Evolutionary conservation across 2,113 vertebrate species (phyloP), one percentile per base, ranked within the genome.

Genomic region (Euleptes europaea): DNA sequence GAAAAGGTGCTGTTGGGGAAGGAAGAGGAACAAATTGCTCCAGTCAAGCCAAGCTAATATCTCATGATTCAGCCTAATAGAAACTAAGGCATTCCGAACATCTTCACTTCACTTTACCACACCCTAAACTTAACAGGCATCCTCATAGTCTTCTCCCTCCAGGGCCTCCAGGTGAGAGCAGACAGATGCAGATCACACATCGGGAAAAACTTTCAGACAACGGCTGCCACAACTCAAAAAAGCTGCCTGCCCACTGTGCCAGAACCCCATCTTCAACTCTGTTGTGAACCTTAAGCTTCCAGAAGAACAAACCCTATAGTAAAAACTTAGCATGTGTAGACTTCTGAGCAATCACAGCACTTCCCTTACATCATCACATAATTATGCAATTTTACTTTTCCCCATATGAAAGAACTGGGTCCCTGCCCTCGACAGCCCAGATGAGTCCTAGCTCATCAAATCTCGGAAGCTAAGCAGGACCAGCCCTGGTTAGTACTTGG

Each of bases 111-210:
- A 51, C 82, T 90, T 85, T 79, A 90, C 88, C 88, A 65, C 82
- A 83, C 88, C 90, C 72, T 76, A 82, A 42, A 78, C 60, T 74
- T 57, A 0, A 9, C 49, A 65, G 88, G 84, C 73, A 89, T 72
- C 71, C 84, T 83, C 89, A 90, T 91, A 88, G 69, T 88, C 66
- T 80, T 86, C 72, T 88, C 85, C 85, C 81, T 72, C 57, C 57
- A 38, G 69, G 88, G 69, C 85, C 89, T 85, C 86, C 71, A 44
- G 78, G 33, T 66, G 60, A 80, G 57, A 86, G 2, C 21, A 66
- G 71, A 67, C 10, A 38, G 60, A 66, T 38, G 72, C 72, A 1
- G 2, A 63, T 85, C 91, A 90, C 23, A 17, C 54, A 83, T n/a
- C 86, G 90, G 89, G 63, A 77, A 84, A 54, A 79, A 71, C 12